Evolutionary conservation across 2,797 vertebrate species (phyloP), one percentile per base, ranked within the genome.

Genomic region (Oreochromis mossambicus): DNA sequence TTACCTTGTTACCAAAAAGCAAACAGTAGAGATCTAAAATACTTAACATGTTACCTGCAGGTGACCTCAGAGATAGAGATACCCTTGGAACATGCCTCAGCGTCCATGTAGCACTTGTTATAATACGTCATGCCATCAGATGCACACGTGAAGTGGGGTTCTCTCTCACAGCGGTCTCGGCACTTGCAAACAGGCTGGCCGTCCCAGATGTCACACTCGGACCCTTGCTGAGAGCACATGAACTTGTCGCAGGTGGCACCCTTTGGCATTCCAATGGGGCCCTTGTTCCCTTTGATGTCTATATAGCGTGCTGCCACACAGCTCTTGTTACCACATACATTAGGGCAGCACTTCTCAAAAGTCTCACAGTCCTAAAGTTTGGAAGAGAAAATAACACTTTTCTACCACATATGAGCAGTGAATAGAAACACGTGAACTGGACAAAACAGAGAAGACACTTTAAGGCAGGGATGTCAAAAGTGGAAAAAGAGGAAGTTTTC

Each of bases 91-190:
- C 99, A 99, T 85, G 99, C 99, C 93, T 99, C 99, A 0, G 99
- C 99, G 2, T 99, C 98, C 98, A 99, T 98, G 96, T 98, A 99
- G 94, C 99, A 99, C 94, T 98, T 99, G 94, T 99, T 99, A 89
- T 99, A 99, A 92, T 99, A 99, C 38, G 98, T 99, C 96, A 99
- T 98, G 83, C 99, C 99, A 0, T 99, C 99, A 0, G 99, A 99
- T n/a, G 99, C 99, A 0, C 99, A 99, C 5, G 98, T 99, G 90
- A 99, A 99, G 90, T 97, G 98, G 1, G 99, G 99, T 82, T 99
- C 98, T 87, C 98, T 97, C 96, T 99, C 98, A 19, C 99, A 99
- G 34, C 99, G 97, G 83, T 99, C 99, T 83, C 96, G 96, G 96
- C 99, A 99, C 94, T 99, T 99, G 91, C 99, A 99, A 73, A 99